These are phyloP conservation scores for Apamea crenata DNA, from an alignment of 2,888 invertebrate genomes.

Conservation along the genomic window DNA sequence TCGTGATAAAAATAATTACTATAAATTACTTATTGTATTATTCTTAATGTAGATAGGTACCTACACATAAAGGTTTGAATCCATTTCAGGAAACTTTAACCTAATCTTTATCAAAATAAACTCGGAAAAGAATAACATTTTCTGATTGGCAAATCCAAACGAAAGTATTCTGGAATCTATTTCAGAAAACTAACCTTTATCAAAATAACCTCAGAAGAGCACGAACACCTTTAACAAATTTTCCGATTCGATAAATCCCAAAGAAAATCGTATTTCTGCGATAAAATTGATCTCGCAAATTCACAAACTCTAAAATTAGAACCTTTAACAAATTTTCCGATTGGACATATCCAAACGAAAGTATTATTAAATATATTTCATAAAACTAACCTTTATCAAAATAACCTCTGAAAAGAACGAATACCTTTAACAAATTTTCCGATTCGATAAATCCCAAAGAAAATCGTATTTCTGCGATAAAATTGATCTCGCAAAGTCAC, in stretches of 20 bases:
- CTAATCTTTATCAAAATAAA: background rate
- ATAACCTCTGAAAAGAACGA: background rate
- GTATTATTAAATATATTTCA: background rate
- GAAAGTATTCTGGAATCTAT: background rate
- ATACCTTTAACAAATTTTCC: background rate
- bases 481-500: conserved; percentile 1
- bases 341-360: background rate
- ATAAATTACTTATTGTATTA: background rate
- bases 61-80: background rate
- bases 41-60: background rate
- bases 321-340: background rate
- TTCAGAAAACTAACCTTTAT: background rate
- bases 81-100: background rate
- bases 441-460: background rate
- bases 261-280: background rate
- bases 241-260: background rate
- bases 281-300: conserved; percentile 5
- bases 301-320: conserved; percentile 6
- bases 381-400: background rate
- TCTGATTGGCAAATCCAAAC: too few species aligned
- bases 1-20: background rate
- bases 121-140: background rate
- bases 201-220: background rate
- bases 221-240: background rate
- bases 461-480: conserved; percentile 5